phyloP scores from a whole-genome alignment of 2,113 vertebrate species.

The Bagarius yarrelli region DNA sequence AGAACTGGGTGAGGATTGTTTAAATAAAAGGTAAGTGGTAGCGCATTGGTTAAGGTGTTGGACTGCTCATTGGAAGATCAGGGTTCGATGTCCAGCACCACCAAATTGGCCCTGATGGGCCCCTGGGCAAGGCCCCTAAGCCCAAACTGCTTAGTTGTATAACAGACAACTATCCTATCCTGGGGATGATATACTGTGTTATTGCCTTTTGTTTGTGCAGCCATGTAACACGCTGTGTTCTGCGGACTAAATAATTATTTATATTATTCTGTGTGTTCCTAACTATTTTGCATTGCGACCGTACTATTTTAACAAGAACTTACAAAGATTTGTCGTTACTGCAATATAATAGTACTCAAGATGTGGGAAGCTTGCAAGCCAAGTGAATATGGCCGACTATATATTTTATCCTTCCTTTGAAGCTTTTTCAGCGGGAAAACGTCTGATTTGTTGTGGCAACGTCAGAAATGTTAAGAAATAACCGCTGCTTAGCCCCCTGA shows the following conservation, averaged over 20 bases:
- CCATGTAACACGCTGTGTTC: not conserved
- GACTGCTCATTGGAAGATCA: too few species aligned
- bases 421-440: not conserved
- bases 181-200: not conserved
- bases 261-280: not conserved
- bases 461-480: not conserved
- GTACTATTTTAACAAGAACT: not conserved
- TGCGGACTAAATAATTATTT: not conserved
- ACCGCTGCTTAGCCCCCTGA: not conserved
- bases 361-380: not conserved
- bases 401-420: not conserved
- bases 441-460: not conserved
- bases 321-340: not conserved
- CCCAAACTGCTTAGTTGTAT: too few species aligned
- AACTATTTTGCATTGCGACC: not conserved
- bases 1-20: too few species aligned
- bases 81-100: too few species aligned
- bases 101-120: too few species aligned
- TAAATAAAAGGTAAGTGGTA: too few species aligned
- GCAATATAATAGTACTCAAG: not conserved
- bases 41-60: too few species aligned
- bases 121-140: too few species aligned
- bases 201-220: not conserved
- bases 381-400: not conserved
- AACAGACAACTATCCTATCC: too few species aligned